Evolutionary conservation across 2,888 invertebrate species (phyloP), one percentile per base, ranked within the genome.

Genomic region (Eustalomyia histrio): DNA sequence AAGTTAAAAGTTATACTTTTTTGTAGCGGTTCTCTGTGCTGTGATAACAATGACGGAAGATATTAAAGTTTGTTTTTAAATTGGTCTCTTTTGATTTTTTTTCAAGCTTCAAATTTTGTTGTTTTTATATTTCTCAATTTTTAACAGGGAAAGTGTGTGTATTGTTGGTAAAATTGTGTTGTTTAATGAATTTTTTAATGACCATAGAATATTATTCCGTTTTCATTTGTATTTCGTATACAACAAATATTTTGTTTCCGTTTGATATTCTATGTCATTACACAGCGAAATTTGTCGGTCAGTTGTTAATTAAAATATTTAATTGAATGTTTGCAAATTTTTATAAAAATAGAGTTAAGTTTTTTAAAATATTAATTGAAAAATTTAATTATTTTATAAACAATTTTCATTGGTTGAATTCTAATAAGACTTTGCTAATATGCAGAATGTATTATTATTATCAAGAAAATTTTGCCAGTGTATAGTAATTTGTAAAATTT

Each of bases 1-100:
- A 57, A 8, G 7, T 16, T 3, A 39, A 24, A 67, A 58, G n/a
- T n/a, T n/a, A n/a, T 4, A 64, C 14, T 1, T 29, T 29, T 35
- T 58, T 71, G 39, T 14, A 58, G 39, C 64, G 64, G 39, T 52
- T 69, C 39, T 55, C 9, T 64, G 4, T 64, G 33, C 24, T 58
- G 24, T 52, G 18, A 18, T n/a, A 50, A 24, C 50, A 14, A 7
- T 47, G 6, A 47, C 55, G 63, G 64, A 17, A 47, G 64, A 52
- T n/a, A 52, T 14, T 47, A 47, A 14, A 17, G 52, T 24, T 64
- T 39, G 12, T 39, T 39, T 9, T 12, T 2, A 12, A 39, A 39
- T 39, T 39, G 10, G 10, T 1, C 39, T 9, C 12, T 14, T 47
- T 47, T 2, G 2, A 10, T 12, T 47, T 43, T n/a, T 12, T 47